Base-by-base conservation (phyloP, 1,140 invertebrate species). In the Drosophila persimilis region DNA sequence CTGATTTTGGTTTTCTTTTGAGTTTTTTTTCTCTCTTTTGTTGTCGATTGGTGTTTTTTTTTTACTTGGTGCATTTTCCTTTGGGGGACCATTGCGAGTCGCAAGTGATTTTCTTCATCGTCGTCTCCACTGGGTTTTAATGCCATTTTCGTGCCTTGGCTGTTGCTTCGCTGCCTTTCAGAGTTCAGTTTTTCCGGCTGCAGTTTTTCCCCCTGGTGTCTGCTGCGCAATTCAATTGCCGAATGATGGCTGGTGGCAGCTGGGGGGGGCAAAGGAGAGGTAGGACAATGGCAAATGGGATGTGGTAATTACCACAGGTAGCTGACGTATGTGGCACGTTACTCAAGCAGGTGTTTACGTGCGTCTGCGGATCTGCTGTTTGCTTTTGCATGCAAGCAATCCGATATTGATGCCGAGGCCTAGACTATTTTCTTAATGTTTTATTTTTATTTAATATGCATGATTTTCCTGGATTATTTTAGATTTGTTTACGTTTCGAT, bases 111-210 rank as follows among this genome's bases (percentile, higher is more conserved):
- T 67, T 84, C 73, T 79, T 71, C 80, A 79, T 62, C 80, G 75
- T 29, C 65, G 54, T 56, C 41, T 57, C 48, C 50, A 62, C 17
- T 61, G 72, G 66, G 73, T 86, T 86, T 53, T 85, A 85, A 85
- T 86, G 80, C 80, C 81, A 85, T 80, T 80, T 85, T 86, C 80
- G 81, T 85, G 80, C 64, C 81, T 47, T 44, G 52, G 69, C 78
- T 69, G 58, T 75, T 61, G 47, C 57, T 56, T 57, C 64, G 58
- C 70, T 61, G 47, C 57, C 59, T 57, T 73, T 39, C 62, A 43
- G 29, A 51, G 39, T 70, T 69, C 11, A 13, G 35, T 13, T 70
- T 71, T 44, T 22, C 50, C 41, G 46, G 22, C 62, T 66, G 47
- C 64, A 67, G 54, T 65, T 51, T 64, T 64, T 43, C 50, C 62